A percentile compares a stretch with the other conserved stretches of the same genome.
phyloP scores from a whole-genome alignment of 1,140 invertebrate genomes.

The Pteromalus puparum region DNA sequence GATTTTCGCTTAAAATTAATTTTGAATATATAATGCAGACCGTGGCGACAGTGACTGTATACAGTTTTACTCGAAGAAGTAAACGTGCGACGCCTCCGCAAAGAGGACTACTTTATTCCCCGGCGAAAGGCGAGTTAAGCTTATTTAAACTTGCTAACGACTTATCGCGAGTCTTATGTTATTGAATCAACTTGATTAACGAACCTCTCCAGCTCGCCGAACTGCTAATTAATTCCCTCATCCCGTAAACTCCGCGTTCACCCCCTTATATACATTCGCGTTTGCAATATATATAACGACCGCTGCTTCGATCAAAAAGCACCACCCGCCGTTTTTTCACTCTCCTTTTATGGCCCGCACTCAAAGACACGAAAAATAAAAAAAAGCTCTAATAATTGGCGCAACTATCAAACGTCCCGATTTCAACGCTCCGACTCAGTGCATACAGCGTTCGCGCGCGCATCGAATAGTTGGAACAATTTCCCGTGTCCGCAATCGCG shows the following conservation, averaged over 20 bases:
- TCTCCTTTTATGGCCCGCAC: not conserved
- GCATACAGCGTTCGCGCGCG: constrained; percentile 29
- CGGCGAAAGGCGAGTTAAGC: not conserved
- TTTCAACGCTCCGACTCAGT: not conserved
- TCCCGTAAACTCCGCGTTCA: not conserved
- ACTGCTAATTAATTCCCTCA: no score
- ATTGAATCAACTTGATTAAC: not conserved
- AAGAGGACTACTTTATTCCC: not conserved
- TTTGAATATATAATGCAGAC: no score
- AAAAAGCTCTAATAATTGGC: constrained; percentile 21
- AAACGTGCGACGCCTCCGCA: no score
- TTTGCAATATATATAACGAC: no score
- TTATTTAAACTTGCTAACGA: not conserved
- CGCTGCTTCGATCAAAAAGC: no score
- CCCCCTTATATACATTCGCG: not conserved
- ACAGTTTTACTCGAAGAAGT: no score
- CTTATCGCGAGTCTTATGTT: not conserved
- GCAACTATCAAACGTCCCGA: not conserved
- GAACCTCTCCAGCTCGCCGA: not conserved
- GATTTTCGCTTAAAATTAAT: not conserved
- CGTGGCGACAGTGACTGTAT: not conserved
- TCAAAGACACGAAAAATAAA: not conserved
- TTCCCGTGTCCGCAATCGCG: constrained; percentile 43
- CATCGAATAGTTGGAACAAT: constrained; percentile 50
- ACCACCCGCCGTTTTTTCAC: no score